A percentile compares a stretch with the other conserved stretches of the same genome.
Conservation (phyloP, 2,888 invertebrate genomes). For the Achlya flavicornis region DNA sequence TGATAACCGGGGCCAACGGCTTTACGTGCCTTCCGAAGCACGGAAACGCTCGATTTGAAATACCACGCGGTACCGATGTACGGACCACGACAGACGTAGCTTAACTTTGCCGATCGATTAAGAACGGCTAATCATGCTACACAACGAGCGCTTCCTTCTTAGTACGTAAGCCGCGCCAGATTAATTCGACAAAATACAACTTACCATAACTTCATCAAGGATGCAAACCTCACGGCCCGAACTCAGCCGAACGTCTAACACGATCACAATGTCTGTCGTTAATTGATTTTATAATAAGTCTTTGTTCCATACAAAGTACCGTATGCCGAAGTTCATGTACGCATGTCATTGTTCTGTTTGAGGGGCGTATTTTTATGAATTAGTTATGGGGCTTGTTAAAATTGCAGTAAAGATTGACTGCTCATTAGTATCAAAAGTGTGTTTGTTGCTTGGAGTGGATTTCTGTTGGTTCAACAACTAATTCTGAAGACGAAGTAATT, state of each 20-base stretch:
- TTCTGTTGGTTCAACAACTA: neutral
- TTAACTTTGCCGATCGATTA: too few species aligned
- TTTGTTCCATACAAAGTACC: conserved; percentile 27
- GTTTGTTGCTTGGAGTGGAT: neutral
- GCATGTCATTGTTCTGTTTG: conserved; percentile 30
- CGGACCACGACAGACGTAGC: too few species aligned
- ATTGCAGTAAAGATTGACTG: neutral
- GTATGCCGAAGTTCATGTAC: conserved; percentile 16
- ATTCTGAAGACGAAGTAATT: neutral
- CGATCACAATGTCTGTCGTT: conserved; percentile 28
- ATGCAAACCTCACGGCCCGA: conserved; percentile 11
- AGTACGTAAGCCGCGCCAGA: too few species aligned
- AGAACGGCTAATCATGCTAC: too few species aligned
- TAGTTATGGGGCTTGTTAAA: conserved; percentile 1
- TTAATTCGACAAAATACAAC: neutral
- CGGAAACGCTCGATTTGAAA: too few species aligned
- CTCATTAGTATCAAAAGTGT: neutral
- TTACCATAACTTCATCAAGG: conserved; percentile 3
- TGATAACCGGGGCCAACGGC: too few species aligned
- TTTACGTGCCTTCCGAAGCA: too few species aligned
- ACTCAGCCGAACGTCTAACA: conserved; percentile 9
- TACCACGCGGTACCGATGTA: too few species aligned
- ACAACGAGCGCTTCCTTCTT: too few species aligned
- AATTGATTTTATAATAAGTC: conserved; percentile 45
- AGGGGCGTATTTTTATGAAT: conserved; percentile 16